A percentile compares a stretch with the other conserved stretches of the same genome.
These are phyloP conservation scores for Phataginus tetradactyla DNA, from an alignment of 2,797 vertebrate genomes.

Conservation along the genomic window DNA sequence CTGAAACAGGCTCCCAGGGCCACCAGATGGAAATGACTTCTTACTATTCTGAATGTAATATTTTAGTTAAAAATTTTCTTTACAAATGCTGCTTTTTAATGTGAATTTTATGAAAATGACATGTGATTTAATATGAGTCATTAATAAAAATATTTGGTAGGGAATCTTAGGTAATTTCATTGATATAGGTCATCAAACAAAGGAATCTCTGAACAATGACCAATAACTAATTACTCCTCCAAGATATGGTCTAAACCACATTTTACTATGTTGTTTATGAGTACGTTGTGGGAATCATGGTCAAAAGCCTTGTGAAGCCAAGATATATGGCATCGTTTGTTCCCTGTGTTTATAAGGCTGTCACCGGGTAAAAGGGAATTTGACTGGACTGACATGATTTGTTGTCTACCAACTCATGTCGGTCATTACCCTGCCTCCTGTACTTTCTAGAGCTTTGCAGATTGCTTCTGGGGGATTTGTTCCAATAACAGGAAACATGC, in stretches of 20 bases:
- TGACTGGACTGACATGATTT: slow-evolving; percentile 38
- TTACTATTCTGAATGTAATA: slow-evolving; percentile 25
- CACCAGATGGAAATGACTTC: background rate
- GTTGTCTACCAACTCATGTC: background rate
- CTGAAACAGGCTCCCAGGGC: background rate
- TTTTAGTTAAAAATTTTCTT: slow-evolving; percentile 6
- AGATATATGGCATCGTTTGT: slow-evolving; percentile 27
- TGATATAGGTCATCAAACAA: background rate
- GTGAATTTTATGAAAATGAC: slow-evolving; percentile 1
- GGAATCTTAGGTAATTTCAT: background rate
- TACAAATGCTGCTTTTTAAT: background rate
- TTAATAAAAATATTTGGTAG: slow-evolving; percentile 23
- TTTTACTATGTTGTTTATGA: slow-evolving; percentile 42
- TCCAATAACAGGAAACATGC: slow-evolving; percentile 24
- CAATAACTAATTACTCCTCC: background rate
- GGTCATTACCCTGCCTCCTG: background rate
- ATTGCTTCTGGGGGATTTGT: slow-evolving; percentile 46
- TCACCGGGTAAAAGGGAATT: slow-evolving; percentile 45
- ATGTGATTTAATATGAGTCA: slow-evolving; percentile 28
- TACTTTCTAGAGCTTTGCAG: slow-evolving; percentile 13
- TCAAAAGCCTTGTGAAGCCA: background rate
- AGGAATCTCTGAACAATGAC: background rate
- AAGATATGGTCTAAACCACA: background rate
- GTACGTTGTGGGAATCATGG: background rate
- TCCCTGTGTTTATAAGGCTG: background rate